Evolutionary conservation across 2,888 invertebrate species (phyloP).

Genomic region (Heliconius erato): DNA sequence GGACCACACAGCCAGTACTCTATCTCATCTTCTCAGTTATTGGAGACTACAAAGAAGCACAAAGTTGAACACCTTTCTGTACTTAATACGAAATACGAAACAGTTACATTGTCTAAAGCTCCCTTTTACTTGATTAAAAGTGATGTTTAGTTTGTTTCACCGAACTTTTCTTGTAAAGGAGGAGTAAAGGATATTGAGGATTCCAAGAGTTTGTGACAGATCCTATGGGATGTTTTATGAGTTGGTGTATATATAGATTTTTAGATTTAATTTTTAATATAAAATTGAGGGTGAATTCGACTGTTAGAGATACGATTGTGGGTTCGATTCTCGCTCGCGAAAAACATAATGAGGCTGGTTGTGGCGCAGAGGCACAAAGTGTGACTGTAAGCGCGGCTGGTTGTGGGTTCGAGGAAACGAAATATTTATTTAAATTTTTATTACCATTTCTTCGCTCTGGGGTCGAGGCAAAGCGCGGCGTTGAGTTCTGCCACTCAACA

Average conservation of each 20-base stretch:
- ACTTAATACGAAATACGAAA: constrained; percentile 49
- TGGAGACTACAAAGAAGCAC: constrained; percentile 57
- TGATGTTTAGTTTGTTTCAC: constrained; percentile 18
- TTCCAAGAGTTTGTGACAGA: not conserved
- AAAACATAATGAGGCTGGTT: too few species aligned
- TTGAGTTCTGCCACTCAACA: too few species aligned
- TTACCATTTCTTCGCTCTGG: too few species aligned
- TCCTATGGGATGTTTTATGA: not conserved
- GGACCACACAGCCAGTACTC: constrained; percentile 44
- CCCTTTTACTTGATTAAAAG: constrained; percentile 51
- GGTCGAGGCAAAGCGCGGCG: too few species aligned
- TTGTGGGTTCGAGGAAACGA: too few species aligned
- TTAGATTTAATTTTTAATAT: not conserved
- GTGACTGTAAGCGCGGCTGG: too few species aligned
- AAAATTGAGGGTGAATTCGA: too few species aligned
- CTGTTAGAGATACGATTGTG: too few species aligned
- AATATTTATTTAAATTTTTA: too few species aligned
- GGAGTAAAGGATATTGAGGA: constrained; percentile 15
- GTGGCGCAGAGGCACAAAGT: too few species aligned
- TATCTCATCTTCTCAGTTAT: constrained; percentile 58
- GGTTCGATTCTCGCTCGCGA: too few species aligned
- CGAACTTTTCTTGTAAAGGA: constrained; percentile 21
- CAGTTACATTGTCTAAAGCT: constrained; percentile 49
- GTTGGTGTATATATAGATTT: not conserved
- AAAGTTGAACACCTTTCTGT: constrained; percentile 56